Base-by-base conservation (phyloP, 2,888 invertebrate genomes). In the Drosophila peninsularis region DNA sequence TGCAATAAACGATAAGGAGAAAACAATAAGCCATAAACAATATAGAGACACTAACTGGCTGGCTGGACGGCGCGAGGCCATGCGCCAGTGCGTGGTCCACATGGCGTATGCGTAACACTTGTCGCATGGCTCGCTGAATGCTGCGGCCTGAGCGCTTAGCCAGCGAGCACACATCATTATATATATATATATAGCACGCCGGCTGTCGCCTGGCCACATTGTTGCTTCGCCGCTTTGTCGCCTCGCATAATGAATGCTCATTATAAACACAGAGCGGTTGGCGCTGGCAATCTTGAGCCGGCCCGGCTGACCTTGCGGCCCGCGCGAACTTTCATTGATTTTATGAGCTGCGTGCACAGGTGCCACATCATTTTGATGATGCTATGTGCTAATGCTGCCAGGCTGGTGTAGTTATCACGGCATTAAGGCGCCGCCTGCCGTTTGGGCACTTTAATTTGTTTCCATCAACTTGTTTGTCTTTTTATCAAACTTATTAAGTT, bases 31-130 rank as follows among this genome's bases (percentile, higher is more conserved):
- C 17, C 27, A 36, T 45, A 56, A 56, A 19, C 27, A 36, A 56
- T 27, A 9, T 21, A 21, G 6, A 42, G 34, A 14, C 44, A 45
- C 13, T 24, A 24, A 13, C 44, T 39, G 47, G 24, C 47, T 62
- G 5, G 4, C 24, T 24, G 45, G 19, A 10, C 9, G 11, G 6
- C n/a, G 53, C 41, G 19, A 30, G 30, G 34, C 53, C 53, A 17
- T 36, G 50, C 13, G 19, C 7, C 39, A 53, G 50, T 30, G 32
- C 36, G 37, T 71, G 62, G 62, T 70, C 49, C 81, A 77, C 81
- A 68, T 62, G 75, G 70, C 82, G 82, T 81, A 75, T 84, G 82
- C 66, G 76, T 76, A 76, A 85, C 75, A 78, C 72, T 75, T 72
- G 68, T 52, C 54, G 56, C 71, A 49, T 42, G 49, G 56, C 61